Evolutionary conservation across 1,140 invertebrate species (phyloP), one percentile per base, ranked within the genome.

Genomic region (Pachypeltis micranthus): DNA sequence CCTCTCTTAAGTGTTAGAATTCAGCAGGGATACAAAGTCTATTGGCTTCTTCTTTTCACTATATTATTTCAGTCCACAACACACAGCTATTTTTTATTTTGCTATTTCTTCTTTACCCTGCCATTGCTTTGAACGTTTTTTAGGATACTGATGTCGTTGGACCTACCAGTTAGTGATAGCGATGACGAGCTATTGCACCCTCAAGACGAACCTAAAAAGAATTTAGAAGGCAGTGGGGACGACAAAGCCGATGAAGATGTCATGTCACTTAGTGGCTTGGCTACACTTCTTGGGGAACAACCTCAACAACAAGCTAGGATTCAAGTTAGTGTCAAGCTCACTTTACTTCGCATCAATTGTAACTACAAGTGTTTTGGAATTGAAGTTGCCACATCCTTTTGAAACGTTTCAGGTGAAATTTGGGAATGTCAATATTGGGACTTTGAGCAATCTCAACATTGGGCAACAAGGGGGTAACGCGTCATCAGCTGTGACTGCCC

Each of bases 111-210:
- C n/a, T n/a, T n/a, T n/a, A n/a, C n/a, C n/a, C n/a, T n/a, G n/a
- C n/a, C n/a, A n/a, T n/a, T n/a, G n/a, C n/a, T n/a, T n/a, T n/a
- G n/a, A n/a, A n/a, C n/a, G n/a, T n/a, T 59, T 75, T 76, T 7
- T 71, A 88, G 86, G 70, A 77, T 88, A 54, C 74, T 88, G 4
- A 80, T 83, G 69, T 83, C 83, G 65, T 81, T 85, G 70, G 83
- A 88, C 68, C 78, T 88, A 27, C 80, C 84, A 65, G 78, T 82
- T 28, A 78, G 79, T 66, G 84, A 84, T 2, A 81, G 82, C 54
- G 78, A 82, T 1, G 80, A 82, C 1, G 76, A 77, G 16, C 25
- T 29, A 44, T 23, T 59, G 12, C 21, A 61, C 19, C 10, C 34
- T 23, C 27, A 59, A 10, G 34, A 29, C 14, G 76, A 63, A 74